These are phyloP conservation scores for Diadophis punctatus DNA, from an alignment of 2,113 vertebrate genomes.

Conservation along the genomic window DNA sequence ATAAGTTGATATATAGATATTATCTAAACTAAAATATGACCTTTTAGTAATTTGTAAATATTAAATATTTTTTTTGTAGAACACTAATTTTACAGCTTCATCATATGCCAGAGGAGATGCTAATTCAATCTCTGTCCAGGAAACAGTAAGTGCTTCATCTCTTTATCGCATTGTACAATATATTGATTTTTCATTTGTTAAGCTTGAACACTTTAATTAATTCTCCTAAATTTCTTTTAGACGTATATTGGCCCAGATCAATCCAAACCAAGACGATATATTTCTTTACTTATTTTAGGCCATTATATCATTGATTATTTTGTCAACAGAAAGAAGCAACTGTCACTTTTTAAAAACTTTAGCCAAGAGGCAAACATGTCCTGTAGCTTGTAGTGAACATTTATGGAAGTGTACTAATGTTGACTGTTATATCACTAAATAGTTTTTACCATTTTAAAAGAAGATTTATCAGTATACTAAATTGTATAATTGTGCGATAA, in stretches of 20 bases:
- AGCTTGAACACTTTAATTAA: neutral
- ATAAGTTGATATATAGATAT: neutral
- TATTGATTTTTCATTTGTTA: neutral
- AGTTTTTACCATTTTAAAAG: neutral
- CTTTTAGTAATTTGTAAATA: neutral
- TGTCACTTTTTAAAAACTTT: neutral
- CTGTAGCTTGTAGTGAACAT: neutral
- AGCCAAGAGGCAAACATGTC: neutral
- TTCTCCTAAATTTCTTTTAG: neutral
- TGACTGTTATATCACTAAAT: neutral
- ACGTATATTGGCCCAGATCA: neutral
- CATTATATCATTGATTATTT: neutral
- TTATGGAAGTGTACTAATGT: neutral
- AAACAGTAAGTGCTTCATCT: slow-evolving; percentile 67
- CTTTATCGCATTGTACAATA: neutral
- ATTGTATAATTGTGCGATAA: neutral
- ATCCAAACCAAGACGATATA: neutral
- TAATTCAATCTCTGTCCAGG: slow-evolving; percentile 58
- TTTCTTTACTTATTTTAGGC: neutral
- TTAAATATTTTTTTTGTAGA: slow-evolving; percentile 56
- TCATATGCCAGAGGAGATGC: slow-evolving; percentile 54
- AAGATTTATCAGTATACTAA: neutral
- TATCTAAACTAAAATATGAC: neutral
- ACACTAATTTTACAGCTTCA: slow-evolving; percentile 53
- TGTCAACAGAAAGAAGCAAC: neutral